phyloP scores from a whole-genome alignment of 2,888 invertebrate genomes.

The Formica aserva region DNA sequence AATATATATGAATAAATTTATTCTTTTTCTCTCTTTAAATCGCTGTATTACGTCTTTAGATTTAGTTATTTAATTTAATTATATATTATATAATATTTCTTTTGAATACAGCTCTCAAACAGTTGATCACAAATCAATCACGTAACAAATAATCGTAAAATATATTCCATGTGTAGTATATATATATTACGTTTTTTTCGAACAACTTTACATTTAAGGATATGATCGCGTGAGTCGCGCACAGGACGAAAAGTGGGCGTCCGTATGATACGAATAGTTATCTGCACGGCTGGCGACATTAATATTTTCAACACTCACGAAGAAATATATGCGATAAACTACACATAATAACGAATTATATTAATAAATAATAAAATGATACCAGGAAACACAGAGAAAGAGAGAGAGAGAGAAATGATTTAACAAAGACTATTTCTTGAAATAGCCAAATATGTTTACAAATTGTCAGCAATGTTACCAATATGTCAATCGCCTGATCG shows the following conservation, averaged over 20 bases:
- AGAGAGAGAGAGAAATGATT: background rate
- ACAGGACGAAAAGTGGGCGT: slow-evolving; percentile 64
- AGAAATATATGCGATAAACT: background rate
- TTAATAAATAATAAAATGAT: background rate
- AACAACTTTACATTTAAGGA: background rate
- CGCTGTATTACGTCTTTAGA: background rate
- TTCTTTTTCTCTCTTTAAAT: background rate
- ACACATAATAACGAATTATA: background rate
- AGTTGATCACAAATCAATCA: background rate
- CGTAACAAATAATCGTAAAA: background rate
- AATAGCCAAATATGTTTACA: background rate
- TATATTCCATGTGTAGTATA: background rate
- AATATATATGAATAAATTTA: background rate
- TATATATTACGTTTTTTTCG: background rate
- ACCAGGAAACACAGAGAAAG: background rate
- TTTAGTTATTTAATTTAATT: background rate
- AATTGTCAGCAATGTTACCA: no score
- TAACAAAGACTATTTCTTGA: background rate
- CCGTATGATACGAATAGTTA: slow-evolving; percentile 69
- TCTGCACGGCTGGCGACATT: slow-evolving; percentile 57
- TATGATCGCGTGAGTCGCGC: background rate
- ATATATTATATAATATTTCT: background rate
- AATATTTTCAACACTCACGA: slow-evolving; percentile 16
- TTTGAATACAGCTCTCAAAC: background rate
- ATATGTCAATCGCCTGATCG: background rate